A percentile compares a stretch with the other conserved stretches of the same genome.
phyloP scores from a whole-genome alignment of 2,888 invertebrate species.

The Sarcophaga caerulescens region DNA sequence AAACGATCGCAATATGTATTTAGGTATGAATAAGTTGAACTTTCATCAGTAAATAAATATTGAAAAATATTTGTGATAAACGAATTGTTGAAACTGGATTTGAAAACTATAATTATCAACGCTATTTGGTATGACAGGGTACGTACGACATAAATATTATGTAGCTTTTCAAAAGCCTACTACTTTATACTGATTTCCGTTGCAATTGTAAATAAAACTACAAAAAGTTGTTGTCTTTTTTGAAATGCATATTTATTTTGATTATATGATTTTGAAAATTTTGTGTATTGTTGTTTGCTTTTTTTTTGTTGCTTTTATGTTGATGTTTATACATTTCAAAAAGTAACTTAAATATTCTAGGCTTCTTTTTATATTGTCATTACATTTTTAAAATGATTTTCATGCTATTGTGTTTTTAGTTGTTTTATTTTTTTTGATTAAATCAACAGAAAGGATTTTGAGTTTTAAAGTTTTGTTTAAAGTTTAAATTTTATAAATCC shows the following conservation, averaged over 20 bases:
- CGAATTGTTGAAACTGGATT: no score
- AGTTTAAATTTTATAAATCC: conserved; percentile 50
- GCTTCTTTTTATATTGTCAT: conserved; percentile 77
- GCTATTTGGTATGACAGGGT: no score
- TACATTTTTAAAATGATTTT: conserved; percentile 70
- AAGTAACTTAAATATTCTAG: conserved; percentile 66
- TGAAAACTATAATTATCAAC: no score
- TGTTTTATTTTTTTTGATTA: conserved; percentile 48
- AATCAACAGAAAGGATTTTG: conserved; percentile 70
- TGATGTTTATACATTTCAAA: conserved; percentile 56
- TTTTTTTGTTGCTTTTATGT: conserved; percentile 26
- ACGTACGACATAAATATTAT: no score
- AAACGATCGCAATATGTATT: no score
- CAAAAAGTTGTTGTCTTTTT: conserved; percentile 32
- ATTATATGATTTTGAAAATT: conserved; percentile 63
- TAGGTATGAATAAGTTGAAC: no score
- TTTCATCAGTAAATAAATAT: no score
- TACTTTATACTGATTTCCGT: no score
- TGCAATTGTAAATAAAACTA: conserved; percentile 18
- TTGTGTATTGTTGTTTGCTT: conserved; percentile 35
- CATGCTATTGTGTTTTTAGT: conserved; percentile 57
- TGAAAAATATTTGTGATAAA: no score
- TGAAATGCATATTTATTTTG: conserved; percentile 67
- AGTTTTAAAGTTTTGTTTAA: conserved; percentile 67
- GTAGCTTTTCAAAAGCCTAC: no score